Percentiles rank a stretch among this genome's conserved stretches.
Evolutionary conservation across 2,113 vertebrate genomes (phyloP).

Genomic region (Bufo bufo): DNA sequence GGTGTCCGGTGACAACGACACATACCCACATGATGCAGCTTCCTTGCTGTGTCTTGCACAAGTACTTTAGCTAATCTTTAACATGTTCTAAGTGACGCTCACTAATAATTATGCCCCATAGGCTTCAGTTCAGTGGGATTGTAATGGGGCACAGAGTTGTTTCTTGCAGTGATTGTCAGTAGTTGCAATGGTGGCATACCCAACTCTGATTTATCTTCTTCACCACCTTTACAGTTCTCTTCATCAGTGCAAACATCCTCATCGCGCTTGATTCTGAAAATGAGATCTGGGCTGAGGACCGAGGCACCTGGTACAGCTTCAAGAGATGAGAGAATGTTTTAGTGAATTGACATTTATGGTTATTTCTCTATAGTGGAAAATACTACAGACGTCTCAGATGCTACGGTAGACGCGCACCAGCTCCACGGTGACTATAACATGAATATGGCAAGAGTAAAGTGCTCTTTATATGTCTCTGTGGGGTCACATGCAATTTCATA

Average conservation of each 20-base stretch:
- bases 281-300: constrained; percentile 11
- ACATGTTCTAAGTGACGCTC: neutral
- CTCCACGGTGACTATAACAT: no score
- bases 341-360: no score
- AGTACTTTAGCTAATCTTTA: neutral
- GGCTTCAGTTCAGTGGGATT: no score
- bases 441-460: no score
- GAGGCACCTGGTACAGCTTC: neutral
- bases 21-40: neutral
- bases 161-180: neutral
- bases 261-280: constrained; percentile 34
- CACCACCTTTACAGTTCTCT: neutral
- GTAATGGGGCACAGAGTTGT: no score
- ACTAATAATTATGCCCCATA: no score
- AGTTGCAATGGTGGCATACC: neutral
- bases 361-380: no score
- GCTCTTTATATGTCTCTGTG: no score
- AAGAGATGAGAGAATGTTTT: neutral
- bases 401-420: no score
- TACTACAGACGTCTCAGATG: no score
- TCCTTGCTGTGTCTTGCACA: neutral
- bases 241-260: neutral
- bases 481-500: no score
- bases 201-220: neutral
- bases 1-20: neutral